Conservation (phyloP, 2,888 invertebrate species). For the Catocala fraxini region DNA sequence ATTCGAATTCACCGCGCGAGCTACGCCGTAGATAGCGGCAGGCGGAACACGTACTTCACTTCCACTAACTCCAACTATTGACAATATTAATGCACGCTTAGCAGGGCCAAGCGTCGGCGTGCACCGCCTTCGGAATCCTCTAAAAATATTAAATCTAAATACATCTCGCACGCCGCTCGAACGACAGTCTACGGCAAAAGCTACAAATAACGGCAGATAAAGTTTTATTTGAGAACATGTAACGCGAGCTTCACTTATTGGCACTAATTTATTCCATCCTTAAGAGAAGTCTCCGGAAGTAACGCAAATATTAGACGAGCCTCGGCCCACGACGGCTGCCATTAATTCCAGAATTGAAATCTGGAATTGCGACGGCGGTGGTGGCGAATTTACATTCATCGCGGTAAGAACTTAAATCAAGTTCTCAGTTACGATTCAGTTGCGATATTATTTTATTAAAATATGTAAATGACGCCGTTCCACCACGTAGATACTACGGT, state of each 20-base stretch:
- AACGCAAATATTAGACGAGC: constrained; percentile 86
- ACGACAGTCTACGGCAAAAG: background rate
- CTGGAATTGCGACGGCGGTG: constrained; percentile 84
- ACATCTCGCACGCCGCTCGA: constrained; percentile 1
- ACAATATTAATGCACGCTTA: constrained; percentile 88
- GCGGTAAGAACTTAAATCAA: constrained; percentile 88
- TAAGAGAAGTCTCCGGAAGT: constrained; percentile 84
- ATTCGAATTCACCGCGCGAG: constrained; percentile 86
- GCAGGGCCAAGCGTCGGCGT: constrained; percentile 80
- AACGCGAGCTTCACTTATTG: constrained; percentile 62
- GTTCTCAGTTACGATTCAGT: constrained; percentile 88
- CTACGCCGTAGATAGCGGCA: constrained; percentile 86
- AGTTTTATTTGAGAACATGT: constrained; percentile 42
- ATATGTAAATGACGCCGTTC: constrained; percentile 86
- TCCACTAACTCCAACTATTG: constrained; percentile 88
- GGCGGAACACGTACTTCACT: constrained; percentile 87
- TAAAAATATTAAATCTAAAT: constrained; percentile 55
- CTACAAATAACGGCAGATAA: constrained; percentile 12
- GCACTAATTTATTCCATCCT: constrained; percentile 84
- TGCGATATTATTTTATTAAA: constrained; percentile 88
- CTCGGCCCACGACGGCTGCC: constrained; percentile 82
- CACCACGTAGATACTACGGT: constrained; percentile 77
- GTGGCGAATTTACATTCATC: constrained; percentile 87
- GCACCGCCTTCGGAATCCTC: constrained; percentile 74
- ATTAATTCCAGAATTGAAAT: constrained; percentile 88